phyloP scores from a whole-genome alignment of 2,113 vertebrate species.

The Platanista minor region DNA sequence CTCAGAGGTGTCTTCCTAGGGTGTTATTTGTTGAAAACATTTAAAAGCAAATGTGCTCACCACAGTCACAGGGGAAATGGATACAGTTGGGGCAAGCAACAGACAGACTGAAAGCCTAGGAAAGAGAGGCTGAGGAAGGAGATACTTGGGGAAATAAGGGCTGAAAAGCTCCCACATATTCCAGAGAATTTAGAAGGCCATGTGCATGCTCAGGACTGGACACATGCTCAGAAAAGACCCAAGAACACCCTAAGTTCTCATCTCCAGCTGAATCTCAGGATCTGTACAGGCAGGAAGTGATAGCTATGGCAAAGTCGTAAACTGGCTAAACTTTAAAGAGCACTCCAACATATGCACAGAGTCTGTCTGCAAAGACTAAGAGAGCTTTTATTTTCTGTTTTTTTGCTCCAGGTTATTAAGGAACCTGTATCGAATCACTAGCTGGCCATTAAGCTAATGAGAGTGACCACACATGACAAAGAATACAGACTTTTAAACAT shows the following conservation, averaged over 20 bases:
- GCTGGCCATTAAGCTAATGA: not conserved
- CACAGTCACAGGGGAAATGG: not conserved
- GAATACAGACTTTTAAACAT: not conserved
- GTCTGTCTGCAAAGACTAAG: not conserved
- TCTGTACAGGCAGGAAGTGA: not conserved
- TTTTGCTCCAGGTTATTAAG: not conserved
- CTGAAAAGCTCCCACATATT: not conserved
- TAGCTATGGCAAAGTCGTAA: not conserved
- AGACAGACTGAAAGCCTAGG: not conserved
- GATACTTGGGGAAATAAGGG: not conserved
- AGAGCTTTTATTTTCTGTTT: not conserved
- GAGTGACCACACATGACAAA: not conserved
- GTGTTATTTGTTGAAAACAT: not conserved
- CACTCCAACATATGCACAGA: fast-evolving
- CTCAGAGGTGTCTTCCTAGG: not conserved
- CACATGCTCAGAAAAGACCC: not conserved
- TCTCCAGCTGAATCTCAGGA: not conserved
- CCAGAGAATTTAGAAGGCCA: not conserved
- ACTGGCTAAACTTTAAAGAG: not conserved
- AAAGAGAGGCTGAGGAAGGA: not conserved
- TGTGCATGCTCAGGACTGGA: not conserved
- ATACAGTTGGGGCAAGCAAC: not conserved
- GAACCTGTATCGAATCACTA: not conserved
- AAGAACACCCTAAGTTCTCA: not conserved
- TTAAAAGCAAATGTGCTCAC: not conserved